A percentile compares a stretch with the other conserved stretches of the same genome.
These are phyloP conservation scores for Corapipo altera DNA, from an alignment of 2,113 vertebrate genomes.

Conservation along the genomic window DNA sequence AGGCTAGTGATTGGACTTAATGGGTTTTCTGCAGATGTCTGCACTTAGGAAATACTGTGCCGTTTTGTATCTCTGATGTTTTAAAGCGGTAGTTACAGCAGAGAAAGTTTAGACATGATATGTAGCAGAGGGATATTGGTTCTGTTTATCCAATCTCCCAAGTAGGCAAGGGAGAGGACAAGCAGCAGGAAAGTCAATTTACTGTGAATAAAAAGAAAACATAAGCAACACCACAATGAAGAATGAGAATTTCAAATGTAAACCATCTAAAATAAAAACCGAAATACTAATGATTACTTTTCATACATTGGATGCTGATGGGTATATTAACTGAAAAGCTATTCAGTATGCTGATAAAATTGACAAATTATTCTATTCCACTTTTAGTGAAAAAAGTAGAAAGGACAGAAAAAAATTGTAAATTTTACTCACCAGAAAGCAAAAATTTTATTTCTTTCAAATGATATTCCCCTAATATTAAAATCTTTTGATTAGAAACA, in stretches of 20 bases:
- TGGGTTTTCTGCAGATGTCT: background rate
- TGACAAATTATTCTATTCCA: background rate
- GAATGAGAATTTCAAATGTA: background rate
- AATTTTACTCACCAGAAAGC: background rate
- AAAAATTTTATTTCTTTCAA: background rate
- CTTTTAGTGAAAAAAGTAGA: background rate
- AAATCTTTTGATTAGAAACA: background rate
- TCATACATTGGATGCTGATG: background rate
- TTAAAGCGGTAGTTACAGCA: background rate
- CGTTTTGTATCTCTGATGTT: background rate
- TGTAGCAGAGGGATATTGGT: background rate
- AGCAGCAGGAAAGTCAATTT: background rate
- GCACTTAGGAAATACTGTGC: background rate
- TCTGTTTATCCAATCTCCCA: background rate
- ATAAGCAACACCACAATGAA: background rate
- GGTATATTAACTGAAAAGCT: background rate
- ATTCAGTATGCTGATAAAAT: background rate
- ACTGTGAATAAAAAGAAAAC: background rate
- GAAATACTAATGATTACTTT: background rate
- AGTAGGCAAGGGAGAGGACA: background rate
- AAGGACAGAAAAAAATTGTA: background rate
- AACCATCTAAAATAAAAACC: background rate
- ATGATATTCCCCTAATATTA: background rate
- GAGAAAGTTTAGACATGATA: background rate
- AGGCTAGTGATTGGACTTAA: background rate